Base-by-base conservation (phyloP, 2,113 vertebrate species). In the Pseudorhombus dupliciocellatus region DNA sequence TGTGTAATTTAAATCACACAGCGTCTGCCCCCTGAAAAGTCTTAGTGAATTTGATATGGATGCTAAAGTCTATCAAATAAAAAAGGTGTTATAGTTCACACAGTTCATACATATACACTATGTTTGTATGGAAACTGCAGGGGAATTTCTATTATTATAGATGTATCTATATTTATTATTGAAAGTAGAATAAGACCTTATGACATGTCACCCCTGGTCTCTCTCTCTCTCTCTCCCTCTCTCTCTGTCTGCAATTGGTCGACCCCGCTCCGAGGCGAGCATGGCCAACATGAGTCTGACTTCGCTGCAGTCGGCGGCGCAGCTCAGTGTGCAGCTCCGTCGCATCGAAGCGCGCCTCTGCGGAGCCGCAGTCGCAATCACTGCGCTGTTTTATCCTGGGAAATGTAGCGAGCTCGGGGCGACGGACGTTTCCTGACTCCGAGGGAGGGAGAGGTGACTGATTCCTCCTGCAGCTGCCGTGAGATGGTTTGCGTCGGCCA, bases 401-500 rank as follows among this genome's bases (percentile, higher is more conserved):
- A 18, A 15, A 7, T 15, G 42, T 46, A 46, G 42, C 42, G 6
- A 16, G 42, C 15, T 37, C 10, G 34, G 34, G 7, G 42, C 42
- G 12, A 25, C 1, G 52, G 66, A 63, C 70, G 82, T 57, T 22
- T 34, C 40, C 67, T 74, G 70, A 65, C 9, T 34, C 31, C 61
- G 57, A 28, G 22, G 58, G 66, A 69, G 67, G 62, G 28, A 66
- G 66, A 66, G 66, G 58, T 20, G 46, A 55, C 50, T 40, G 51
- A 40, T 24, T 68, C 48, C 58, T 70, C n/a, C 62, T 40, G 68
- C 70, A 73, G 91, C 91, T 71, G 83, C 58, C 85, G 50, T 24
- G 46, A 93, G 84, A 96, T 96, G 95, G 93, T 92, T 89, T 71
- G 91, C 92, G 85, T 84, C 46, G 92, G 89, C 93, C 93, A 97